These are phyloP conservation scores for Triplophysa siluroides DNA, from an alignment of 2,113 vertebrate species.

Conservation along the genomic window DNA sequence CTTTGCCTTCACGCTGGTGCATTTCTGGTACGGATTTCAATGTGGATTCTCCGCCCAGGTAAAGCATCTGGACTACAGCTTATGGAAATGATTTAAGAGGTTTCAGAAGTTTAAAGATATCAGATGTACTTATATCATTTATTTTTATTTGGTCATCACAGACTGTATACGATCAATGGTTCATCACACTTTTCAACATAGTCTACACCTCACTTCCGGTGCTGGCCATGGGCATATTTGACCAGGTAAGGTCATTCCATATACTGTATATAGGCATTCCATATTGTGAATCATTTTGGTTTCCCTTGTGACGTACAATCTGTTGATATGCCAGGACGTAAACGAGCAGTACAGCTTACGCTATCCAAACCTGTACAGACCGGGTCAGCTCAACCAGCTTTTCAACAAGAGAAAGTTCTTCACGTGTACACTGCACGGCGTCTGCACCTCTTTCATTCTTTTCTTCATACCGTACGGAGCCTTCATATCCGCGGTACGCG, in stretches of 20 bases:
- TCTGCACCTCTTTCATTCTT: constrained; percentile 80
- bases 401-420: constrained; percentile 88
- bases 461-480: constrained; percentile 84
- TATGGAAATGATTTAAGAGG: neutral
- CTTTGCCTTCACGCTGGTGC: constrained; percentile 80
- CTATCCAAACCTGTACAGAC: constrained; percentile 78
- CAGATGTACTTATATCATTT: neutral
- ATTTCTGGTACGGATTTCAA: constrained; percentile 86
- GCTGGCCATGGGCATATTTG: constrained; percentile 84
- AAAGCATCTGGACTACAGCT: constrained; percentile 16
- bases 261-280: no score
- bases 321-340: constrained; percentile 73
- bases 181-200: constrained; percentile 85
- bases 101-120: neutral
- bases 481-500: constrained; percentile 71
- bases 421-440: constrained; percentile 78
- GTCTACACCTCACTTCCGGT: constrained; percentile 84
- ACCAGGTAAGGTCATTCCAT: constrained; percentile 72
- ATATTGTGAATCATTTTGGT: no score
- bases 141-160: constrained; percentile 55
- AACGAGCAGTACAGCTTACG: constrained; percentile 79
- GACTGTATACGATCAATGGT: constrained; percentile 88
- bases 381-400: constrained; percentile 81
- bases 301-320: neutral
- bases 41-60: constrained; percentile 84